A percentile compares a stretch with the other conserved stretches of the same genome.
These are phyloP conservation scores for Ataeniobius toweri DNA, from an alignment of 2,797 vertebrate species.

Conservation along the genomic window DNA sequence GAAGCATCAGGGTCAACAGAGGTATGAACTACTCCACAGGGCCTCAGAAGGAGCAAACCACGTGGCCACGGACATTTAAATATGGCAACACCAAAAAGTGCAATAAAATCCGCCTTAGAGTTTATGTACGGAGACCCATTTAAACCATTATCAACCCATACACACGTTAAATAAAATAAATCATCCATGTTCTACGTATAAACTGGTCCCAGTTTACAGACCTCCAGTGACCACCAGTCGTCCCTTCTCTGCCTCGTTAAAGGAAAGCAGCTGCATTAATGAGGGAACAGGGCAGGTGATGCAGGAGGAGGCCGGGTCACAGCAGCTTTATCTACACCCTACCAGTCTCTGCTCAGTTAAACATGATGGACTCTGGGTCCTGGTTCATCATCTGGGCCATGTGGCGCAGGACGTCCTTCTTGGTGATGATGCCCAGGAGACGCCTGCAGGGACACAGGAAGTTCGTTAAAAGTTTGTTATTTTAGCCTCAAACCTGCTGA, in stretches of 20 bases:
- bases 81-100: slow-evolving; percentile 55
- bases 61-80: slow-evolving; percentile 15
- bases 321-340: no score
- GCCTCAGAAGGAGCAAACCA: background rate
- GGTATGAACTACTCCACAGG: background rate
- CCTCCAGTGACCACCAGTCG: background rate
- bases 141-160: background rate
- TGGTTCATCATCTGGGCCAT: slow-evolving; percentile 99
- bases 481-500: no score
- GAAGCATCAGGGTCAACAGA: background rate
- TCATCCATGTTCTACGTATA: background rate
- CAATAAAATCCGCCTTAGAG: background rate
- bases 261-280: background rate
- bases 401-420: slow-evolving; percentile 97
- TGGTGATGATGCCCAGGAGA: slow-evolving; percentile 97
- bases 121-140: background rate
- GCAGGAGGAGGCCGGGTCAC: background rate
- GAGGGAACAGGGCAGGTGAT: background rate
- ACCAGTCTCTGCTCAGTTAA: slow-evolving; percentile 77
- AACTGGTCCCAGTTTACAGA: background rate
- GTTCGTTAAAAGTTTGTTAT: no score
- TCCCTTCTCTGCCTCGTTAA: no score
- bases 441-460: slow-evolving; percentile 78
- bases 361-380: slow-evolving; percentile 98
- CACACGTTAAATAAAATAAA: background rate